phyloP scores from a whole-genome alignment of 2,113 vertebrate species.

The Platichthys stellatus region DNA sequence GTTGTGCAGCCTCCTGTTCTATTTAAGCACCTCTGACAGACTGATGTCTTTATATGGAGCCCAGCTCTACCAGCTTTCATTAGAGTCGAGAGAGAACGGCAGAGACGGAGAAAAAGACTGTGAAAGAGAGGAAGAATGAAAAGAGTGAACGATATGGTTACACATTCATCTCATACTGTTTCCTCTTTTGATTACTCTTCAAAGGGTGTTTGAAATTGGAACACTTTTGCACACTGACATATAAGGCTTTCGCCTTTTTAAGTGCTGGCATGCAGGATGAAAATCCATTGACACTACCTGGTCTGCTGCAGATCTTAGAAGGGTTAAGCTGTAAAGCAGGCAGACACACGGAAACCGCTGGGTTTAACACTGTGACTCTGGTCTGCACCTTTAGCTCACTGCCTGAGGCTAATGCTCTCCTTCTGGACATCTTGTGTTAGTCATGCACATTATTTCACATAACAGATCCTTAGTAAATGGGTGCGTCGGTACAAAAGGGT shows the following conservation, averaged over 20 bases:
- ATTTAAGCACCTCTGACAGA: conserved; percentile 1
- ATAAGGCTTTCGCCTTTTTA: conserved; percentile 50
- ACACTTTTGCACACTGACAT: conserved; percentile 65
- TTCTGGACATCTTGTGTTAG: conserved; percentile 52
- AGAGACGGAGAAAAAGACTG: conserved; percentile 2
- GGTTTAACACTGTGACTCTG: conserved; percentile 53
- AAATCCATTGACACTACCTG: conserved; percentile 54
- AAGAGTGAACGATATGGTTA: conserved; percentile 53
- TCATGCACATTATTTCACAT: conserved; percentile 27
- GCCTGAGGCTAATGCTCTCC: conserved; percentile 55
- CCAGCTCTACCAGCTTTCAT: conserved; percentile 16
- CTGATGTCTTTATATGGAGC: conserved; percentile 6
- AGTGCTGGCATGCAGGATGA: conserved; percentile 52
- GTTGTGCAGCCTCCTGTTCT: conserved; percentile 8
- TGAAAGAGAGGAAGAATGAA: conserved; percentile 14
- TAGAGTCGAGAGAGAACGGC: conserved; percentile 3
- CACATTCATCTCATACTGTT: conserved; percentile 64
- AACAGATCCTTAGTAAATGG: background rate
- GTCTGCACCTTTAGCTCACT: conserved; percentile 44
- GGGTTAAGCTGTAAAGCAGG: conserved; percentile 75
- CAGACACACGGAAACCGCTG: conserved; percentile 57
- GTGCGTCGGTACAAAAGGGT: background rate
- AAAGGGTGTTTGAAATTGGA: conserved; percentile 72
- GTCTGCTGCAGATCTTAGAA: conserved; percentile 63
- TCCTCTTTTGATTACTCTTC: conserved; percentile 70